Evolutionary conservation across 2,113 vertebrate species (phyloP), one percentile per base, ranked within the genome.

Genomic region (Hippopotamus amphibius): DNA sequence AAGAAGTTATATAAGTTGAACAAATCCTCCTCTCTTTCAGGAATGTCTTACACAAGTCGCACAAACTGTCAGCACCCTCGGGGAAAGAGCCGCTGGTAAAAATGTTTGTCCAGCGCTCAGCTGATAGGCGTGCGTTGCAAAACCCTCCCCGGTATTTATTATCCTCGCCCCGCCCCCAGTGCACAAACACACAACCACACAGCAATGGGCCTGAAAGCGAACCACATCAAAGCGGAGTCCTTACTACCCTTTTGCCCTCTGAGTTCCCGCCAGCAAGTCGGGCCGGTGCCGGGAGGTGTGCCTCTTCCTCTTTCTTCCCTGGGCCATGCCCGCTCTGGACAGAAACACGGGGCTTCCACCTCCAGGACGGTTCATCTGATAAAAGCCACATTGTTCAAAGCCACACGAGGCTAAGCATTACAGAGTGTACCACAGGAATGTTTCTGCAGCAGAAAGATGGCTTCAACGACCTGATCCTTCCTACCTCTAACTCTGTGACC

Each of bases 1-100:
- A 6, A 96, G 84, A 86, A 93, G 91, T 98, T 98, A 94, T 22
- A 22, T 84, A 98, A 97, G 96, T 24, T 59, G 95, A 94, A 97
- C 93, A 83, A 95, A 96, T 95, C 91, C 59, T 55, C 71, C 82
- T 92, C 72, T 96, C 43, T 3, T 88, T 90, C 71, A 79, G 88
- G 83, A 97, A 69, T 94, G 97, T 55, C 95, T 96, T 88, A 53
- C 92, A 41, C 97, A 84, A 86, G 93, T 59, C 3, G 84, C 95
- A 97, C 74, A 76, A 85, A 72, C 92, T 93, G 88, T 79, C 95
- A 86, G 16, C 85, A 74, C 81, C 89, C 94, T 74, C 10, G 9
- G 48, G 5, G 10, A 96, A 93, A 22, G 55, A 89, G 89, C 96
- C 65, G 53, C 69, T 43, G 61, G 37, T 89, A 33, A 97, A 74